Conservation (phyloP, 2,113 vertebrate species). For the Neofelis nebulosa region DNA sequence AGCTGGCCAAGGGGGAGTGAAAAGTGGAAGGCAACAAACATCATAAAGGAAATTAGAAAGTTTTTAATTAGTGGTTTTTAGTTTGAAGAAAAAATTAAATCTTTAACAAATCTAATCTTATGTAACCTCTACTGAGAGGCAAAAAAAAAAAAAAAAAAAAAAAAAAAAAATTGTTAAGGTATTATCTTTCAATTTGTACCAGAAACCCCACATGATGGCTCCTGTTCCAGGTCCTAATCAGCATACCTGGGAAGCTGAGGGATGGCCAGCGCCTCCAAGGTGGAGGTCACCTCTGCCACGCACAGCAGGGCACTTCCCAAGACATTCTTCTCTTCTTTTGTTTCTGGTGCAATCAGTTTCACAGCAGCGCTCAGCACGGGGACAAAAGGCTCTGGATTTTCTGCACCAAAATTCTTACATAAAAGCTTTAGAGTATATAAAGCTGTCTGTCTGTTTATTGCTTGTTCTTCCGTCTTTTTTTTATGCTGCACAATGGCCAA, state of each 20-base stretch:
- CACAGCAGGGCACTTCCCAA: constrained; percentile 94
- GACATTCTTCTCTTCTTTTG: constrained; percentile 93
- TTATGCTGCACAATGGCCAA: constrained; percentile 85
- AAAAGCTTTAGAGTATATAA: constrained; percentile 96
- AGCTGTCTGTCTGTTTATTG: constrained; percentile 96
- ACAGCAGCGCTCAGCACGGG: constrained; percentile 87
- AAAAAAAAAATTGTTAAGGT: not conserved
- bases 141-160: not conserved
- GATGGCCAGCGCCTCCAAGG: constrained; percentile 90
- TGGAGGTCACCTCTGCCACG: constrained; percentile 90
- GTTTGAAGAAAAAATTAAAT: not conserved
- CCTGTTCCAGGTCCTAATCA: not conserved
- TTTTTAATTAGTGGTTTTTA: not conserved
- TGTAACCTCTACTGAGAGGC: not conserved
- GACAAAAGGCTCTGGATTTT: constrained; percentile 86
- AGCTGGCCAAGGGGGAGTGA: not conserved
- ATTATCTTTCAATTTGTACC: too few species aligned
- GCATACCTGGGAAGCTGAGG: constrained; percentile 94
- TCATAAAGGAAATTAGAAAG: not conserved
- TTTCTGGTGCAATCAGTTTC: constrained; percentile 83
- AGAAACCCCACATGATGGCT: fast-evolving
- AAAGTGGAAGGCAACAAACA: not conserved
- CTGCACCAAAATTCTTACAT: constrained; percentile 91
- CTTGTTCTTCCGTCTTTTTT: constrained; percentile 87
- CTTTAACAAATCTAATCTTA: not conserved